Conservation (phyloP, 1,140 invertebrate genomes). For the Drosophila pseudoananassae region DNA sequence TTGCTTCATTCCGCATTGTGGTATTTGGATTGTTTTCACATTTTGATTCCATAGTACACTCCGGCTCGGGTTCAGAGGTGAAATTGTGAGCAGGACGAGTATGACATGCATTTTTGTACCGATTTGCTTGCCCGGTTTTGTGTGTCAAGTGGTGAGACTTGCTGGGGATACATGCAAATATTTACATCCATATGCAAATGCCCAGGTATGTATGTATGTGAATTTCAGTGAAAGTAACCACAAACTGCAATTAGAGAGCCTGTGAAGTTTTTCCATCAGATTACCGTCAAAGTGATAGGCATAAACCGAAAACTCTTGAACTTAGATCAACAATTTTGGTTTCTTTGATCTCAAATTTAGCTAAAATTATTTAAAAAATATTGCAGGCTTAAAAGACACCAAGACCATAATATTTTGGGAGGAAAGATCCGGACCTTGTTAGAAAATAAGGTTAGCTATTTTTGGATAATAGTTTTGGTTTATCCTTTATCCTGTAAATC, state of each 20-base stretch:
- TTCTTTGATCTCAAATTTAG: background rate
- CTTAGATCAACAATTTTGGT: background rate
- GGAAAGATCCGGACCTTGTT: no score
- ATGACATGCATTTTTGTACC: slow-evolving; percentile 58
- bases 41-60: slow-evolving; percentile 53
- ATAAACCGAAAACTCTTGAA: slow-evolving; percentile 5
- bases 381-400: no score
- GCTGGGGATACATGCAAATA: background rate
- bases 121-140: slow-evolving; percentile 56
- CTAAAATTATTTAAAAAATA: background rate
- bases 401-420: no score
- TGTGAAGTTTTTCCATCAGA: slow-evolving; percentile 35
- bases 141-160: slow-evolving; percentile 59
- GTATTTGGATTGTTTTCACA: slow-evolving; percentile 63
- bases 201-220: background rate
- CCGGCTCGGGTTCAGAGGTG: slow-evolving; percentile 14
- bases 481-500: background rate
- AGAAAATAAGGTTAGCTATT: no score
- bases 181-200: slow-evolving; percentile 25
- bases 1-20: slow-evolving; percentile 69
- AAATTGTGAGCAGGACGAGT: slow-evolving; percentile 20
- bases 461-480: no score
- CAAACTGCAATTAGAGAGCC: slow-evolving; percentile 34
- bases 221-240: slow-evolving; percentile 22
- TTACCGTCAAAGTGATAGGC: slow-evolving; percentile 15